These are phyloP conservation scores for Aulostomus chinensis DNA, from an alignment of 2,797 vertebrate genomes.

Conservation along the genomic window DNA sequence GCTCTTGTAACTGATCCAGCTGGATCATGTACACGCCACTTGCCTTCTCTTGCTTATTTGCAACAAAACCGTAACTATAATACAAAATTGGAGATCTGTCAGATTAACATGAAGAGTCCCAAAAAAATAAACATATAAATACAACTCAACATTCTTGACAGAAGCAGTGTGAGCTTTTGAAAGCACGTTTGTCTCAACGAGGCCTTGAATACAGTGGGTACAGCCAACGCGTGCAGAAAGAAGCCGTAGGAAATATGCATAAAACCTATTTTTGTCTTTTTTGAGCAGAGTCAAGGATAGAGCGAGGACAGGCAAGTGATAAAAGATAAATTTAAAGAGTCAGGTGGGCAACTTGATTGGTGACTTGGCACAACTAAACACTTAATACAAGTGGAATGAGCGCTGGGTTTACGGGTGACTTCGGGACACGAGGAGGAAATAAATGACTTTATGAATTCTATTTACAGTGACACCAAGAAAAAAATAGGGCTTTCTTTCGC, in stretches of 20 bases:
- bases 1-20: too few species aligned
- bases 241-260: conserved; percentile 19
- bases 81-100: too few species aligned
- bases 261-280: conserved; percentile 9
- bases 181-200: conserved; percentile 20
- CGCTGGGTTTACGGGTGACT: conserved; percentile 6
- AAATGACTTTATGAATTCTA: conserved; percentile 26
- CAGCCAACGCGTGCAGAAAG: conserved; percentile 12
- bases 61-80: too few species aligned
- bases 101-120: too few species aligned
- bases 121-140: too few species aligned
- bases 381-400: conserved; percentile 29
- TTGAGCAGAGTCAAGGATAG: conserved; percentile 35
- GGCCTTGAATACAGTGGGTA: conserved; percentile 16
- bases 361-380: conserved; percentile 4
- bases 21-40: too few species aligned
- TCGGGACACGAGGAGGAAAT: conserved; percentile 1
- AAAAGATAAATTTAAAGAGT: conserved; percentile 17
- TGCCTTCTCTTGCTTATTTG: too few species aligned
- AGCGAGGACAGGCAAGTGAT: background rate
- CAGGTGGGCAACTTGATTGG: conserved; percentile 21
- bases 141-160: background rate
- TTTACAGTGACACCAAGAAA: conserved; percentile 12
- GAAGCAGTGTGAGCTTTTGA: conserved; percentile 8
- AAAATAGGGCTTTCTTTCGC: background rate